Conservation (phyloP, 2,113 vertebrate genomes). For the Protobothrops flavoviridis region DNA sequence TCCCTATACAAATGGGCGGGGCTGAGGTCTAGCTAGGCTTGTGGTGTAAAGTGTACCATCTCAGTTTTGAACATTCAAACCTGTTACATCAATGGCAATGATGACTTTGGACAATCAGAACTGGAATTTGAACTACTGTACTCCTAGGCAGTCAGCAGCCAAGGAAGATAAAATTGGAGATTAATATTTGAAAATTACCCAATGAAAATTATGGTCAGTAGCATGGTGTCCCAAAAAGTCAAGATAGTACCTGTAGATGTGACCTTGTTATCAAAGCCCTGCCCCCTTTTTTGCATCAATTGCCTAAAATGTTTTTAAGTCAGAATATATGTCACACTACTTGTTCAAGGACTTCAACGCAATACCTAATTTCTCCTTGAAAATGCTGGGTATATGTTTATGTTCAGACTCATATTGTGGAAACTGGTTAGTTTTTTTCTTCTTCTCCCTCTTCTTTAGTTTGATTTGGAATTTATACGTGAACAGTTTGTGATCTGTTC, state of each 20-base stretch:
- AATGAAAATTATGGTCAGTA: not conserved
- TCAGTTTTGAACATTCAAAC: not conserved
- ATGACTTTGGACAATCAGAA: not conserved
- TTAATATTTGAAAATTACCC: not conserved
- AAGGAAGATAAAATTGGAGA: not conserved
- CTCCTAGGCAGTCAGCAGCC: not conserved
- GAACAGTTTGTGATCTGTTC: not conserved
- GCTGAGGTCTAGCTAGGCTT: not conserved
- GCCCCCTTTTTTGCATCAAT: not conserved
- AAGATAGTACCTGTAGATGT: not conserved
- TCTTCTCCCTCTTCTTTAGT: not conserved
- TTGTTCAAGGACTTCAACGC: not conserved
- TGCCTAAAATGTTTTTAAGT: not conserved
- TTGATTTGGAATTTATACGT: not conserved
- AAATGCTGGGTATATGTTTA: not conserved
- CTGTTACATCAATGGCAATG: not conserved
- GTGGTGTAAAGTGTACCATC: not conserved
- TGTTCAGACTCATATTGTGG: not conserved
- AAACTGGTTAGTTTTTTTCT: not conserved
- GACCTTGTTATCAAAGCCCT: not conserved
- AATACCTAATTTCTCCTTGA: not conserved
- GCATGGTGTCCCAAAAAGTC: not conserved
- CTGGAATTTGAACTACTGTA: not conserved
- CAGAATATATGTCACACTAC: not conserved
- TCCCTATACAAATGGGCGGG: not conserved